Percentiles rank a stretch among this genome's conserved stretches.
Conservation (phyloP, 2,888 invertebrate species). For the Lasioglossum leucozonium region DNA sequence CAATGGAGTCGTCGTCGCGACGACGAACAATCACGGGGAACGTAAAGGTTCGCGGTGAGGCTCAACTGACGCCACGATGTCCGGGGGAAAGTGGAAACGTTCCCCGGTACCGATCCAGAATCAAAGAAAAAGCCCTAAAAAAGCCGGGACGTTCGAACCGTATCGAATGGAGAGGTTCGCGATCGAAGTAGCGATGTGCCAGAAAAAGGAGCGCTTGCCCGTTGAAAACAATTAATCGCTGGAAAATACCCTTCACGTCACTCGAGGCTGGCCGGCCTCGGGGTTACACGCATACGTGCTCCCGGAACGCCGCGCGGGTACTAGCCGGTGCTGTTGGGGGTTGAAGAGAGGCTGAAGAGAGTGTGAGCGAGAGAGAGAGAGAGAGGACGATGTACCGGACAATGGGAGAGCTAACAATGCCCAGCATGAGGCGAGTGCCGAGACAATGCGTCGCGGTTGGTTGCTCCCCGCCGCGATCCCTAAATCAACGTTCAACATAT, state of each 20-base stretch:
- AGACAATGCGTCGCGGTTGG: constrained; percentile 80
- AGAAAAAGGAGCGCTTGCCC: constrained; percentile 49
- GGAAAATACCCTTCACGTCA: constrained; percentile 63
- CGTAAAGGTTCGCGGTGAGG: neutral
- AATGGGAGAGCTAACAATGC: constrained; percentile 81
- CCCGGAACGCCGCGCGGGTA: constrained; percentile 39
- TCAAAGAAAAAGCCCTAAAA: neutral
- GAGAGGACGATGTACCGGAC: constrained; percentile 71
- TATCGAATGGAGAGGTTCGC: neutral
- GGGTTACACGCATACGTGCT: constrained; percentile 53
- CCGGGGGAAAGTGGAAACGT: neutral
- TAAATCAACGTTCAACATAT: constrained; percentile 83
- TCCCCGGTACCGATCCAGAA: neutral
- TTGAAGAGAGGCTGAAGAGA: neutral
- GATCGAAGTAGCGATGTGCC: constrained; percentile 33
- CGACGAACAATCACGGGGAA: neutral
- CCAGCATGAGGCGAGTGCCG: constrained; percentile 78
- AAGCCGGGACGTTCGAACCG: neutral
- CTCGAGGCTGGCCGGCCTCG: constrained; percentile 42
- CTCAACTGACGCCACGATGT: neutral
- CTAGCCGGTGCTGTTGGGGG: constrained; percentile 50
- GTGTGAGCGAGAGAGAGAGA: neutral
- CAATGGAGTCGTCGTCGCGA: neutral
- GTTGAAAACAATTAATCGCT: constrained; percentile 66
- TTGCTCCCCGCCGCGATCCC: constrained; percentile 76